Evolutionary conservation across 2,888 invertebrate species (phyloP), one percentile per base, ranked within the genome.

Genomic region (Phymatocera aterrima): DNA sequence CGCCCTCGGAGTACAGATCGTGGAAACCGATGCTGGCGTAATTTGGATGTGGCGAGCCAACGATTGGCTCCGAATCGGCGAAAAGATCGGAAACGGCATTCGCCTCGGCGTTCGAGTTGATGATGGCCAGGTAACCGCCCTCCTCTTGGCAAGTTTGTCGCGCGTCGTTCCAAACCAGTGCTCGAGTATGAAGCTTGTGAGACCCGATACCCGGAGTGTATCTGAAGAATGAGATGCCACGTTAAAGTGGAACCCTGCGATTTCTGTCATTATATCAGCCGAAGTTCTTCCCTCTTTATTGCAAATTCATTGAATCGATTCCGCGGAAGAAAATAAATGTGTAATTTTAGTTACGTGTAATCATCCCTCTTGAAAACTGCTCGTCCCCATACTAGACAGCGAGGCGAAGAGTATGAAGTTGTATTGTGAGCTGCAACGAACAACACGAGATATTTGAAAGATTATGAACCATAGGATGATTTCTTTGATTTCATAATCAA

Each of bases 111-210:
- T 87, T 80, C 65, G 91, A 86, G 21, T 88, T 87, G 2, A 91
- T 90, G 43, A 90, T 91, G 81, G 90, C 91, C 0, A 92, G 80
- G 8, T 80, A 82, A 0, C 91, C 89, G 0, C 91, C 91, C 83
- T 3, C 79, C 83, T 80, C 88, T 89, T 83, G 84, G 81, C 91
- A 92, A 1, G 85, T 82, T 0, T 84, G 83, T 48, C 87, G 87
- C 0, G 91, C 91, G 0, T 91, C 90, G 0, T 86, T 84, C 91
- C 91, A 92, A 70, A 85, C 90, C 79, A 82, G 83, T 0, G 91
- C 90, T 0, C 81, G 83, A n/a, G 88, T 78, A 78, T 91, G 91
- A 79, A 91, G 89, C 80, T 91, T 91, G 84, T 91, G 48, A 18
- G 15, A 18, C 15, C 72, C 72, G 37, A 40, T 6, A 37, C 64